Base-by-base conservation (phyloP, 2,113 vertebrate genomes). In the Cathartes aura region DNA sequence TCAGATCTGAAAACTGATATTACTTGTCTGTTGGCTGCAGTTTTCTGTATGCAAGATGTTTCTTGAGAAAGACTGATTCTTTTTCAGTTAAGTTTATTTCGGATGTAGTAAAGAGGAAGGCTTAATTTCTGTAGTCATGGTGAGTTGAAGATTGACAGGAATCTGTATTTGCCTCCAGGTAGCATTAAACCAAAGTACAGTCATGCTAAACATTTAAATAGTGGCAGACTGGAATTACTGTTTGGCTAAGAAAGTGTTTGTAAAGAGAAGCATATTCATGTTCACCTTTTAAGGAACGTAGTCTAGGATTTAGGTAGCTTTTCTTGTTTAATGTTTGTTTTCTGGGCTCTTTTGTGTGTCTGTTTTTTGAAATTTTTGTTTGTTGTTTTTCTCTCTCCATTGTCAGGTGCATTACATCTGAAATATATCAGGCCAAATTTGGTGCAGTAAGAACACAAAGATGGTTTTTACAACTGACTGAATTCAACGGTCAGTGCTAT, bases 181-280 rank as follows among this genome's bases (percentile, higher is more conserved):
- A 94, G 78, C 45, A 68, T 91, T 94, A 93, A 89, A 73, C 20
- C 96, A 5, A 97, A 98, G 47, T 98, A 98, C 9, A 98, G 97
- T 96, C 98, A 97, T 4, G 30, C 64, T 59, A 87, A 94, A 29
- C 15, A 32, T 82, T 93, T 90, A 76, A 78, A 80, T 70, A 52
- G 67, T 90, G 74, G 70, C 81, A 87, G 45, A 42, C 38, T 92
- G 68, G 40, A 87, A 75, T 89, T 84, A 75, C 30, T 75, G 56
- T 95, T 89, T 74, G 78, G 53, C 60, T 72, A 52, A 93, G 52
- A 59, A 87, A 84, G 7, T 72, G 27, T 90, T 93, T 90, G 23
- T 52, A 64, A 89, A 72, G 63, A 88, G 58, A 90, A 91, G 34
- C 20, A 48, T 70, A 76, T 85, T 87, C 6, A 9, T n/a, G 40